Evolutionary conservation across 2,888 invertebrate species (phyloP).

Genomic region (Mythimna vitellina): DNA sequence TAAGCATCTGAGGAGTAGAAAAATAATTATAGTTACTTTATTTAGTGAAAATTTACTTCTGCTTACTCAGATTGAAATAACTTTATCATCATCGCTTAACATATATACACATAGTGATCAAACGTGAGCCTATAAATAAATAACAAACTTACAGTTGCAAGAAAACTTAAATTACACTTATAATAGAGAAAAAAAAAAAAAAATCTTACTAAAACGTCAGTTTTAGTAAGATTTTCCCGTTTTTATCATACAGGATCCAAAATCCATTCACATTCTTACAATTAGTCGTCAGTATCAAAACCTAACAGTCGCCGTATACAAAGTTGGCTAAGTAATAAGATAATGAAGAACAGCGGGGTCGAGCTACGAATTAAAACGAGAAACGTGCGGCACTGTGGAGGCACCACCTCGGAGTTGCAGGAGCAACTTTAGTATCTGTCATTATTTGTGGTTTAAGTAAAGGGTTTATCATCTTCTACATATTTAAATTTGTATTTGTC

Average conservation of each 20-base stretch:
- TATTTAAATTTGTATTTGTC: background rate
- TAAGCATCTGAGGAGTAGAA: too few relatives aligned
- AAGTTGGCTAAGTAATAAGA: slow-evolving; percentile 90
- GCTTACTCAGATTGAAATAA: too few relatives aligned
- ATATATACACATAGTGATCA: too few relatives aligned
- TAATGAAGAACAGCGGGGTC: slow-evolving; percentile 90
- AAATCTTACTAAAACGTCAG: too few relatives aligned
- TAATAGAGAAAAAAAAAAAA: too few relatives aligned
- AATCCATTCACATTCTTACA: background rate
- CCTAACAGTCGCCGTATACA: slow-evolving; percentile 67
- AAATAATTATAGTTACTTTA: too few relatives aligned
- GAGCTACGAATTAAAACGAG: slow-evolving; percentile 89
- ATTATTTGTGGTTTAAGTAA: background rate
- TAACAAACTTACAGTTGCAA: too few relatives aligned
- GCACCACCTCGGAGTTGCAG: slow-evolving; percentile 52
- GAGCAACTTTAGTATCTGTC: slow-evolving; percentile 9
- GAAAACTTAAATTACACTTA: too few relatives aligned
- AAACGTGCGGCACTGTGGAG: slow-evolving; percentile 69
- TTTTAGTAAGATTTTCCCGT: too few relatives aligned
- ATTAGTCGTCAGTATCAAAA: slow-evolving; percentile 76
- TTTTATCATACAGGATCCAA: background rate
- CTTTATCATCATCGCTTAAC: too few relatives aligned
- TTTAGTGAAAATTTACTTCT: too few relatives aligned
- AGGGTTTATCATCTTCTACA: background rate
- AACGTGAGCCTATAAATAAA: too few relatives aligned